These are phyloP conservation scores for Stenotaenia linearis DNA, from an alignment of 2,888 invertebrate genomes.

Conservation along the genomic window DNA sequence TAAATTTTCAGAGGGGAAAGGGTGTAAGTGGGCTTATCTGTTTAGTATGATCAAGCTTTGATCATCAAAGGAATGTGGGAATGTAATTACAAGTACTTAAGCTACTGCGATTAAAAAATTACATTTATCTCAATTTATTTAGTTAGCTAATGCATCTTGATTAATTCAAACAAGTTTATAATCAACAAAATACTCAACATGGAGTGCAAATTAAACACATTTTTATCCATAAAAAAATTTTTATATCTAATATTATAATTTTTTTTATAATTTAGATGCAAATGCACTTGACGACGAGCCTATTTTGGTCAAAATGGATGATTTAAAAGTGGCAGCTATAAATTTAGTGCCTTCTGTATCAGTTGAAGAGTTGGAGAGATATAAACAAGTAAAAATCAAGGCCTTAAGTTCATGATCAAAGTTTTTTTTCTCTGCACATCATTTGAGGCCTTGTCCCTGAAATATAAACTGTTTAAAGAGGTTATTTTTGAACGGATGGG, in stretches of 20 bases:
- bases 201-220: not conserved
- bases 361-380: constrained; percentile 34
- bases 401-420: not conserved
- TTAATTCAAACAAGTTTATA: not conserved
- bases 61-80: not conserved
- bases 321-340: constrained; percentile 36
- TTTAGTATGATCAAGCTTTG: too few species aligned
- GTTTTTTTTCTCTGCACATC: not conserved
- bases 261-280: not conserved
- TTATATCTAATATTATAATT: not conserved
- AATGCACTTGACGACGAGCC: not conserved
- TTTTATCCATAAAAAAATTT: not conserved
- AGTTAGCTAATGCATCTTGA: not conserved
- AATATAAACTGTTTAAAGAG: not conserved
- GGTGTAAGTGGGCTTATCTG: too few species aligned
- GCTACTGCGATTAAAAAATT: not conserved
- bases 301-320: constrained; percentile 31
- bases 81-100: not conserved
- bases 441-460: not conserved
- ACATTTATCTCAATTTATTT: not conserved
- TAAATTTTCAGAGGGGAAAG: too few species aligned
- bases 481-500: too few species aligned
- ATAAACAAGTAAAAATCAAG: constrained; percentile 22
- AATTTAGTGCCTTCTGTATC: constrained; percentile 38
- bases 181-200: not conserved